Evolutionary conservation across 2,113 vertebrate genomes (phyloP).

Genomic region (Scartelaos histophorus): DNA sequence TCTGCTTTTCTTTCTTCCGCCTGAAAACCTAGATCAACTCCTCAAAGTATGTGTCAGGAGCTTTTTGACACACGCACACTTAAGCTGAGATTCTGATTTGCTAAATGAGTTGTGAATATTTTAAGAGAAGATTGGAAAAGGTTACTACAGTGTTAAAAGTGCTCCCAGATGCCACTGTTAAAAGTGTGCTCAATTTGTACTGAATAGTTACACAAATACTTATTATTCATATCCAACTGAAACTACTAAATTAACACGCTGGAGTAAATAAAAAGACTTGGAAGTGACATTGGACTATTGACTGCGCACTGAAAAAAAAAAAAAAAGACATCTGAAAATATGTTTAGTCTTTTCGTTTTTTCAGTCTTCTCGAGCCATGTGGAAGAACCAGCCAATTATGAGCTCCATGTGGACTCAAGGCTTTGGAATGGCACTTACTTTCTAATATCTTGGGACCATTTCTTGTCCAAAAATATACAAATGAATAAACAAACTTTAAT

Average conservation of each 20-base stretch:
- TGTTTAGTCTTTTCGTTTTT: too few relatives aligned
- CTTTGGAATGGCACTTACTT: too few relatives aligned
- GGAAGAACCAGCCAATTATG: too few relatives aligned
- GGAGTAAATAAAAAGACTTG: not conserved
- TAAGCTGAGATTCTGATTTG: not conserved
- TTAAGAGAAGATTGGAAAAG: not conserved
- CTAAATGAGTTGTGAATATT: constrained; percentile 1
- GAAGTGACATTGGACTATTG: not conserved
- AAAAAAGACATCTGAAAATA: too few relatives aligned
- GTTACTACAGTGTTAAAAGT: not conserved
- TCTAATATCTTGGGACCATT: too few relatives aligned
- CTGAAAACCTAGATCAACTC: not conserved
- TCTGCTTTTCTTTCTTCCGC: not conserved
- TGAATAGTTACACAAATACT: not conserved
- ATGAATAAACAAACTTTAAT: too few relatives aligned
- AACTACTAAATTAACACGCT: not conserved
- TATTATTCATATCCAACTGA: not conserved
- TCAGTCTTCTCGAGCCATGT: too few relatives aligned
- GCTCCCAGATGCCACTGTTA: not conserved
- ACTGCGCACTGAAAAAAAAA: too few relatives aligned
- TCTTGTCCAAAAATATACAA: too few relatives aligned
- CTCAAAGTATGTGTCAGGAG: not conserved
- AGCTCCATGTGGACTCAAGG: too few relatives aligned
- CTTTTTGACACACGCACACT: not conserved
- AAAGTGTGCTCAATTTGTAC: not conserved